These are phyloP conservation scores for Stenurella melanura DNA, from an alignment of 2,888 invertebrate species.

Conservation along the genomic window DNA sequence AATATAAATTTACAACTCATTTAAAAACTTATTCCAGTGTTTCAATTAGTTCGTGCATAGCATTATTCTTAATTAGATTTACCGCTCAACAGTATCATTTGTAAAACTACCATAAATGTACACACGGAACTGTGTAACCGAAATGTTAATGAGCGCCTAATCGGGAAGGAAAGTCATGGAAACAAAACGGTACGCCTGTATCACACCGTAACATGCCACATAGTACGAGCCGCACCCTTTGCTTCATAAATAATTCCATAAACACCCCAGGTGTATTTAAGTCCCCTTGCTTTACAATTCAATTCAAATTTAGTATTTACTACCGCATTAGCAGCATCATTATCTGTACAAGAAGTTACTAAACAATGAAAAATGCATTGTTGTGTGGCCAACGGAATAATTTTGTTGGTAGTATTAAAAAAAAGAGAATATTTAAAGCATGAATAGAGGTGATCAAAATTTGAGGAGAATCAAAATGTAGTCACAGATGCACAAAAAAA, in stretches of 20 bases:
- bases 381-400: constrained; percentile 10
- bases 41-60: constrained; percentile 18
- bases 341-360: constrained; percentile 19
- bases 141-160: constrained; percentile 32
- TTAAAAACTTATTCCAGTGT: background rate
- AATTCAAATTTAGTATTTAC: constrained; percentile 31
- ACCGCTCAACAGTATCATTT: constrained; percentile 22
- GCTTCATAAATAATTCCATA: constrained; percentile 30
- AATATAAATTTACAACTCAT: background rate
- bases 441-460: constrained; percentile 15
- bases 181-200: constrained; percentile 6
- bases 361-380: constrained; percentile 35
- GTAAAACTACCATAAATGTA: constrained; percentile 19
- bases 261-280: constrained; percentile 28
- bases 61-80: constrained; percentile 24
- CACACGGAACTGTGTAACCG: constrained; percentile 21
- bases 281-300: constrained; percentile 31
- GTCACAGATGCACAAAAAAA: background rate
- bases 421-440: background rate
- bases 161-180: constrained; percentile 17
- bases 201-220: background rate
- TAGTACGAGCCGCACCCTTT: constrained; percentile 22
- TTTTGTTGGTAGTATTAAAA: background rate
- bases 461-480: background rate
- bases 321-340: constrained; percentile 27